Evolutionary conservation across 2,888 invertebrate genomes (phyloP).

Genomic region (Caenorhabditis wallacei): DNA sequence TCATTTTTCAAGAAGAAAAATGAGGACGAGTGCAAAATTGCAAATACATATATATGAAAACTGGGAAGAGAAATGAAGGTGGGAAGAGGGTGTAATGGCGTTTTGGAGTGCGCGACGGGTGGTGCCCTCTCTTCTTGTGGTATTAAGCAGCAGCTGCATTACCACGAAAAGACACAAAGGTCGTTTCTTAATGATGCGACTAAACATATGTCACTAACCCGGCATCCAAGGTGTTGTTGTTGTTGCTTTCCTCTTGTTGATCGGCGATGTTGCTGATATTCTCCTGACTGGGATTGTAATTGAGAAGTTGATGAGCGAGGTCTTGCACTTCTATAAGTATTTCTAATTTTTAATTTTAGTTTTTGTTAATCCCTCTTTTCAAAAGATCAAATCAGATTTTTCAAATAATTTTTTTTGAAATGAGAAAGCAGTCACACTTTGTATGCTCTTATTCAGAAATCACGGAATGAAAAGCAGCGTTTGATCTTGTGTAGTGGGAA

Average conservation of each 20-base stretch:
- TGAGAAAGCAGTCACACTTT: conserved; percentile 27
- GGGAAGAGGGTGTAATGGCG: conserved; percentile 18
- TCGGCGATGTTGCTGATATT: conserved; percentile 14
- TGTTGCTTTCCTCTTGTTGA: conserved; percentile 17
- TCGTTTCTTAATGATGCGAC: conserved; percentile 45
- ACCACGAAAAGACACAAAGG: conserved; percentile 39
- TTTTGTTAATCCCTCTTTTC: too few relatives aligned
- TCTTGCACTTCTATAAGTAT: conserved; percentile 15
- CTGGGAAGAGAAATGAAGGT: conserved; percentile 26
- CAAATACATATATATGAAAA: conserved; percentile 2
- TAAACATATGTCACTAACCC: conserved; percentile 55
- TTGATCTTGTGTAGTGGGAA: conserved; percentile 16
- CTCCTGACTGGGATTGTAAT: conserved; percentile 11
- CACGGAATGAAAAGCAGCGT: background rate
- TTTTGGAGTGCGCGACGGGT: conserved; percentile 52
- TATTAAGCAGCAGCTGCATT: conserved; percentile 51
- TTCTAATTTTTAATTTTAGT: background rate
- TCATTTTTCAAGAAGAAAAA: conserved; percentile 24
- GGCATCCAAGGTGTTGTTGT: conserved; percentile 28
- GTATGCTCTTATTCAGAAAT: conserved; percentile 14
- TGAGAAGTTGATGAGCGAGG: conserved; percentile 23
- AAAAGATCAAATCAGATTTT: too few relatives aligned
- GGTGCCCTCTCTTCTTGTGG: conserved; percentile 11
- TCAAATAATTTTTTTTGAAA: too few relatives aligned
- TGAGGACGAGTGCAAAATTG: conserved; percentile 23